These are phyloP conservation scores for Cosmopolites sordidus DNA, from an alignment of 2,888 invertebrate species.

Conservation along the genomic window DNA sequence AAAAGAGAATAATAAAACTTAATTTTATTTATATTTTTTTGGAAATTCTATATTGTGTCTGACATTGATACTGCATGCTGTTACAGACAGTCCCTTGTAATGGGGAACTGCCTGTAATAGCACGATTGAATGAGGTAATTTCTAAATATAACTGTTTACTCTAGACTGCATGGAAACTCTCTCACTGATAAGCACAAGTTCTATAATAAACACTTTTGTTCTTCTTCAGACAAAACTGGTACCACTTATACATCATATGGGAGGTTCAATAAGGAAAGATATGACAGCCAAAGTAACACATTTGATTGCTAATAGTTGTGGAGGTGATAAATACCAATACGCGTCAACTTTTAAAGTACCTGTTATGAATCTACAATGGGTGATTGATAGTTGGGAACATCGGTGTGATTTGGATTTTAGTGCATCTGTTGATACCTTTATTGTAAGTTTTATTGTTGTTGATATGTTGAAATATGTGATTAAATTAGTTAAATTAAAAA, in stretches of 20 bases:
- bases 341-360: conserved; percentile 87
- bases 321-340: conserved; percentile 91
- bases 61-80: no score
- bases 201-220: conserved; percentile 5
- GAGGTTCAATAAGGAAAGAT: conserved; percentile 90
- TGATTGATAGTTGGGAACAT: conserved; percentile 80
- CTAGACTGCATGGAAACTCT: neutral
- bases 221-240: conserved; percentile 73
- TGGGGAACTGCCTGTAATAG: no score
- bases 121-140: neutral
- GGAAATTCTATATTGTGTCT: no score
- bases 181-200: neutral
- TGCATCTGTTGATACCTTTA: conserved; percentile 66
- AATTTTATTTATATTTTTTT: no score
- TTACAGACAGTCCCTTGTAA: no score
- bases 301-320: conserved; percentile 83
- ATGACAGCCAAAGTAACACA: conserved; percentile 87
- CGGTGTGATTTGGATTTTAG: conserved; percentile 65
- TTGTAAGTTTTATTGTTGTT: conserved; percentile 50
- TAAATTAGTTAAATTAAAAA: neutral
- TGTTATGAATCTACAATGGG: conserved; percentile 85
- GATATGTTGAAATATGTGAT: neutral
- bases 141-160: neutral
- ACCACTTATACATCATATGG: conserved; percentile 92
- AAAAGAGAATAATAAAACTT: no score